A percentile compares a stretch with the other conserved stretches of the same genome.
Evolutionary conservation across 2,797 vertebrate genomes (phyloP).

Genomic region (Psittacula echo): DNA sequence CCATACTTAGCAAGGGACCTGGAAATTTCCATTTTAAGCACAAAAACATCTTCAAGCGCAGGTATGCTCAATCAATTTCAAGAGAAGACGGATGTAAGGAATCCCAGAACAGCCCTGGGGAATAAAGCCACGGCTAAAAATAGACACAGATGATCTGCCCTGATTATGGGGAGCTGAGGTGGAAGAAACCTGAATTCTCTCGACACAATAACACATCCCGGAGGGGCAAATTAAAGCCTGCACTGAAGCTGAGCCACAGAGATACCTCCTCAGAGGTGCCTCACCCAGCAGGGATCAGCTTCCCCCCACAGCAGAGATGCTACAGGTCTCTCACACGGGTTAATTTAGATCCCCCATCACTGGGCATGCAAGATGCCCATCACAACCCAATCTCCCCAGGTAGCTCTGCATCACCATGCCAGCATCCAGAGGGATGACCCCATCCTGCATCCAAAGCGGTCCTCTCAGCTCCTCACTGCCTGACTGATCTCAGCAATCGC

Average conservation of each 20-base stretch:
- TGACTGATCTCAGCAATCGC: accelerated
- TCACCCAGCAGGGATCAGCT: not conserved
- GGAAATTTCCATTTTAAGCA: not conserved
- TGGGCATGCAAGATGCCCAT: accelerated
- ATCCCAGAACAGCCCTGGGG: accelerated
- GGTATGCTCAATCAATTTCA: not conserved
- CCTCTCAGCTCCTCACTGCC: not conserved
- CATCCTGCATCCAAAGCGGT: accelerated
- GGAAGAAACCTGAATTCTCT: not conserved
- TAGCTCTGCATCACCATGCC: not conserved
- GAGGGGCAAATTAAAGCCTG: not conserved
- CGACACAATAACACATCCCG: not conserved
- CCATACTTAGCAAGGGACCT: not conserved
- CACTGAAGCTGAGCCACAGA: not conserved
- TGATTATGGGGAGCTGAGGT: not conserved
- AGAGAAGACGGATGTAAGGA: not conserved
- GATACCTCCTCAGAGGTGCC: not conserved
- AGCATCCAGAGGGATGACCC: accelerated
- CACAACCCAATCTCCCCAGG: not conserved
- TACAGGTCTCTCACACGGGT: not conserved
- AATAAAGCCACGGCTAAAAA: conserved; percentile 17
- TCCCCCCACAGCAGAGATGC: accelerated
- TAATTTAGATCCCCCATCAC: not conserved
- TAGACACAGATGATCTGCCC: not conserved
- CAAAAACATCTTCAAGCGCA: not conserved